Evolutionary conservation across 2,888 invertebrate species (phyloP).

Genomic region (Orchesella flavescens): DNA sequence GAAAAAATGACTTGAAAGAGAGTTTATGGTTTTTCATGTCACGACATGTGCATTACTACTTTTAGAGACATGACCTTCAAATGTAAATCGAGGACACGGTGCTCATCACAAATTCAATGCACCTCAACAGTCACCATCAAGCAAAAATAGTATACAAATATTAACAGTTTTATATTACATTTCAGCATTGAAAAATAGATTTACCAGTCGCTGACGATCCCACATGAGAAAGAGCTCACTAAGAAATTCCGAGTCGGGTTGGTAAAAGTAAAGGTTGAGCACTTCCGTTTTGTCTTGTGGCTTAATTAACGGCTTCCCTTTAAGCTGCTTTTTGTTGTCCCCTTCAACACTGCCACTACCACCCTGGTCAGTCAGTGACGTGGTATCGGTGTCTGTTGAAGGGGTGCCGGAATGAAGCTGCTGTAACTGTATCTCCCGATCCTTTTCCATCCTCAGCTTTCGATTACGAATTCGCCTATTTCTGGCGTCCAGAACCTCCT

Average conservation of each 20-base stretch:
- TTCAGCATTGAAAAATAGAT: not conserved
- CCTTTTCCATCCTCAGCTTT: slow-evolving; percentile 13
- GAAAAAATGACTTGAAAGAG: slow-evolving; percentile 16
- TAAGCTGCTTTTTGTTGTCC: slow-evolving; percentile 6
- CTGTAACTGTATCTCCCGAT: not conserved
- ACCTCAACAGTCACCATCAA: not conserved
- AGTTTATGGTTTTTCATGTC: slow-evolving; percentile 20
- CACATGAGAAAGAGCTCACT: slow-evolving; percentile 71
- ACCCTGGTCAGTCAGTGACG: not conserved
- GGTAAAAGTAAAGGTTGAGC: slow-evolving; percentile 70
- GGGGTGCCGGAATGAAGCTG: not conserved
- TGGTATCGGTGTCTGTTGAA: too few relatives aligned
- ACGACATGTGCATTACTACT: not conserved
- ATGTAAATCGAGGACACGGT: slow-evolving; percentile 31
- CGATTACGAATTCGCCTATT: not conserved
- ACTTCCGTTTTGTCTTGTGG: slow-evolving; percentile 30
- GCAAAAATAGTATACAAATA: not conserved
- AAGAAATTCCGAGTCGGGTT: slow-evolving; percentile 68
- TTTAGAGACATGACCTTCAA: slow-evolving; percentile 41
- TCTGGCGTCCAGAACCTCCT: too few relatives aligned
- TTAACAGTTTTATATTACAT: not conserved
- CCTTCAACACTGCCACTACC: not conserved
- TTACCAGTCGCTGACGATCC: slow-evolving; percentile 70
- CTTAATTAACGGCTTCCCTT: not conserved
- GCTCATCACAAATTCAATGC: slow-evolving; percentile 22